phyloP scores from a whole-genome alignment of 2,113 vertebrate species.

The Cryptomyrus ogoouensis region DNA sequence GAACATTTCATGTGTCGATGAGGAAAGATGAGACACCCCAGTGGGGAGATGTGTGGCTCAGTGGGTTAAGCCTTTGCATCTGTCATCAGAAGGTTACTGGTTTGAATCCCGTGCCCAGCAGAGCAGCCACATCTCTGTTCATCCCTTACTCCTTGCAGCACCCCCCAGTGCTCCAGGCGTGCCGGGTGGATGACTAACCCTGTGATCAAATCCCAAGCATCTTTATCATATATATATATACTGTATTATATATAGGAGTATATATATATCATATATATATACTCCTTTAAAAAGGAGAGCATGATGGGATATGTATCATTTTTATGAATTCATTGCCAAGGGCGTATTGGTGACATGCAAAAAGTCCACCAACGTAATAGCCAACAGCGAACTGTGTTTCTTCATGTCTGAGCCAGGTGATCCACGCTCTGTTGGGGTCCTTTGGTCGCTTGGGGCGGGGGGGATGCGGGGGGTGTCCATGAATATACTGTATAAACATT shows the following conservation, averaged over 20 bases:
- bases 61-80: background rate
- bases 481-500: background rate
- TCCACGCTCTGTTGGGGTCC: background rate
- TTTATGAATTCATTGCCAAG: background rate
- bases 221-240: background rate
- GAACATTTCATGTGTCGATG: background rate
- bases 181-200: background rate
- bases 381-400: slow-evolving; percentile 29
- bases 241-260: too few species aligned
- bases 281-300: background rate
- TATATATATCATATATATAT: too few species aligned
- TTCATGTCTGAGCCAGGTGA: background rate
- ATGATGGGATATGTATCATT: background rate
- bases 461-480: background rate
- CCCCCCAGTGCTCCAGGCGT: background rate
- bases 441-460: background rate
- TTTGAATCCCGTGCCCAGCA: background rate
- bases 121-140: background rate
- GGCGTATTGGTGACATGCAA: background rate
- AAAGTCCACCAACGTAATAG: background rate
- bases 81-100: background rate
- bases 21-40: background rate
- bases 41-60: too few species aligned
- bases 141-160: background rate
- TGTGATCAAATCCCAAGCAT: background rate